Conservation (phyloP, 2,113 vertebrate genomes). For the Malurus alboscapulatus region DNA sequence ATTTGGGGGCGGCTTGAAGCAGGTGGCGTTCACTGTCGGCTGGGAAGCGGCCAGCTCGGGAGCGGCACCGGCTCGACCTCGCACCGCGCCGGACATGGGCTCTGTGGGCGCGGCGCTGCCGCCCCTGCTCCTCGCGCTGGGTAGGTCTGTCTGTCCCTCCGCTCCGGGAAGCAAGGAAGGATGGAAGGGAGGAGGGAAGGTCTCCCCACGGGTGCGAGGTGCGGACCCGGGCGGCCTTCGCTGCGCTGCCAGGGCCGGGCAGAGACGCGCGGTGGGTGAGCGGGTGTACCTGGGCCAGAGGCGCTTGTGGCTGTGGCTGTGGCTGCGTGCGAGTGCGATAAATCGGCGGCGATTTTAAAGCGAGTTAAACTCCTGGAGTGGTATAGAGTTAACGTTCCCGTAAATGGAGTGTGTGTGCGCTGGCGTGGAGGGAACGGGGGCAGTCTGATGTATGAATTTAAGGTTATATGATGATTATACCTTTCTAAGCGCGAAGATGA, state of each 20-base stretch:
- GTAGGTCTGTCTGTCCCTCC: not conserved
- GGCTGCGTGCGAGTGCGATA: fast-evolving
- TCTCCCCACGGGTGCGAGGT: not conserved
- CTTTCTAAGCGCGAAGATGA: not conserved
- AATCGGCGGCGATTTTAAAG: not conserved
- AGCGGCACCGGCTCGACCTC: fast-evolving
- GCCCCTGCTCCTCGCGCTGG: not conserved
- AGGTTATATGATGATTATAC: fast-evolving
- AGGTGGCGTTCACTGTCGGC: slow-evolving; percentile 27
- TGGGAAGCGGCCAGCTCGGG: not conserved
- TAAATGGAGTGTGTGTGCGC: too few relatives aligned
- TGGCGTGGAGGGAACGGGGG: fast-evolving
- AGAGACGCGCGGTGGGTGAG: too few relatives aligned
- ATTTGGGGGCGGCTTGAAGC: slow-evolving; percentile 20
- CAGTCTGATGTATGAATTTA: not conserved
- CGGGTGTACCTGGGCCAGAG: not conserved
- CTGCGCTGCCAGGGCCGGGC: not conserved
- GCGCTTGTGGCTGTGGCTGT: not conserved
- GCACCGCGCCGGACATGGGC: not conserved
- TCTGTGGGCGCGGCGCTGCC: not conserved
- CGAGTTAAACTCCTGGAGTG: not conserved
- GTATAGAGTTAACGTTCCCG: fast-evolving
- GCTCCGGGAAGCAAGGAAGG: not conserved
- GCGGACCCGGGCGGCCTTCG: not conserved
- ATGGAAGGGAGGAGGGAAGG: not conserved